Percentiles rank a stretch among this genome's conserved stretches.
Evolutionary conservation across 2,797 vertebrate genomes (phyloP).

Genomic region (Rhinogobio ventralis): DNA sequence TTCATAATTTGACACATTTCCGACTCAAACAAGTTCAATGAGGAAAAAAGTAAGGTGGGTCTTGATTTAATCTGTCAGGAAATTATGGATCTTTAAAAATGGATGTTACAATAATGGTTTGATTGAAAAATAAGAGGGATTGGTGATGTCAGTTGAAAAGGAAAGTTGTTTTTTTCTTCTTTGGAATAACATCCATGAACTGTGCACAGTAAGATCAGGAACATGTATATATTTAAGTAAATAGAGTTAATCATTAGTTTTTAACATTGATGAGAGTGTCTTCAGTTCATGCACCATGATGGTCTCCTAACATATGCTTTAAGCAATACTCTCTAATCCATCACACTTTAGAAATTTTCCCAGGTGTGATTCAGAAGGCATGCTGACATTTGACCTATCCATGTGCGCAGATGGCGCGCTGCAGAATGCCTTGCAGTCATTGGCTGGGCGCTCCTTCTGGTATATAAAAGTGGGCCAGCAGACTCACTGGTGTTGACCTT

Average conservation of each 20-base stretch:
- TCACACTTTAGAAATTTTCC: conserved; percentile 22
- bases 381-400: conserved; percentile 42
- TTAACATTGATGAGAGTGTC: not conserved
- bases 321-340: conserved; percentile 44
- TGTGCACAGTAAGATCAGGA: not conserved
- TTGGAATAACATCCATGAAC: not conserved
- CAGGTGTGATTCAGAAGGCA: conserved; percentile 35
- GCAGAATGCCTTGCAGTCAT: conserved; percentile 40
- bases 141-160: not conserved
- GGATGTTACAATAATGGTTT: not conserved
- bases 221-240: not conserved
- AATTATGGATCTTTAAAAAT: not conserved
- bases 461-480: conserved; percentile 51
- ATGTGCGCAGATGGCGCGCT: conserved; percentile 47
- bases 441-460: conserved; percentile 42
- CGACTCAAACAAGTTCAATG: not conserved
- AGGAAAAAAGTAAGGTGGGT: not conserved
- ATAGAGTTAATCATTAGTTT: not conserved
- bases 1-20: conserved; percentile 1
- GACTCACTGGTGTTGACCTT: conserved; percentile 45
- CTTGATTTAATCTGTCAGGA: not conserved
- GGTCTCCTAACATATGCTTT: not conserved
- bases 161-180: not conserved
- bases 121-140: not conserved
- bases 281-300: not conserved